Base-by-base conservation (phyloP, 2,888 invertebrate species). In the Terebella lapidaria region DNA sequence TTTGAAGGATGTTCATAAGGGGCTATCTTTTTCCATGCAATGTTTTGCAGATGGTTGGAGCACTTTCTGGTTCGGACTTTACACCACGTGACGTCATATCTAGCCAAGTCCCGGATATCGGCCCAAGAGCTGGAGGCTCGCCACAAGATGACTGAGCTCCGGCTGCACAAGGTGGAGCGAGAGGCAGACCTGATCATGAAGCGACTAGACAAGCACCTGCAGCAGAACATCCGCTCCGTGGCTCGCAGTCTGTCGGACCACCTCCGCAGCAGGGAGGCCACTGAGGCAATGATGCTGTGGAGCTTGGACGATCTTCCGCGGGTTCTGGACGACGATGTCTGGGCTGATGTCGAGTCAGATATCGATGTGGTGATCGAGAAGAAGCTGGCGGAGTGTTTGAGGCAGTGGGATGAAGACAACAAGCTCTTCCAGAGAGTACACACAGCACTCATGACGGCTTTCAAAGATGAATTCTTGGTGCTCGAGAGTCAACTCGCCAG, bases 381-480 rank as follows among this genome's bases (percentile, higher is more conserved):
- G 30, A 25, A 57, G 5, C 58, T 64, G 42, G 28, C 55, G 27
- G 56, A 62, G 20, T 26, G 61, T 1, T 49, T 64, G 24, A 46
- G 59, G 1, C 61, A 60, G 20, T 64, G 64, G 64, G 64, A 64
- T 52, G 59, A 56, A 25, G 2, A 47, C 27, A 26, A 61, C 2
- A 35, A 30, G 24, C 29, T 64, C n/a, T 61, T 64, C 52, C 61
- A 59, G 45, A 46, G 35, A 2, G 64, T 59, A 3, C 64, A 64
- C 35, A 46, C 22, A 26, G 59, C 59, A 28, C 46, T 64, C 30
- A 30, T 56, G 28, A 2, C 24, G 3, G 30, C 49, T 1, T 62
- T 64, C 57, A 58, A 62, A 29, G 59, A 64, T 25, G 64, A 64
- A 46, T 64, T 64, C 57, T 51, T 62, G 3, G 52, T 64, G 28